These are phyloP conservation scores for Axinella damicornis DNA, from an alignment of 37 sponge, comb jelly and placozoan species.

Conservation along the genomic window DNA sequence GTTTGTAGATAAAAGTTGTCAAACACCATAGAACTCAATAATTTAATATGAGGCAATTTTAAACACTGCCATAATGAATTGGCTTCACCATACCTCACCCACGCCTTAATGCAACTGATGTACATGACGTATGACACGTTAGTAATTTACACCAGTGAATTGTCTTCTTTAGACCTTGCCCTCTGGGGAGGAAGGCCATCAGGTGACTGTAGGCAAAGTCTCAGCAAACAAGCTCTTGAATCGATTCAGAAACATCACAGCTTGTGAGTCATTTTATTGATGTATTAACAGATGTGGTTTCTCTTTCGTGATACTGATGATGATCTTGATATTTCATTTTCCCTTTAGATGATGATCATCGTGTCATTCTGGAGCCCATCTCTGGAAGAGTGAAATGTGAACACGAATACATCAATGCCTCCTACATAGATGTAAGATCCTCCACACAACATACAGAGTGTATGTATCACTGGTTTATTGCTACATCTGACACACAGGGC, in stretches of 20 bases:
- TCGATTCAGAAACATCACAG: conserved; percentile 38
- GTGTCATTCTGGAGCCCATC: conserved; percentile 51
- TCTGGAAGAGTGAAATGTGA: conserved; percentile 28
- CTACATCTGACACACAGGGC: conserved; percentile 37
- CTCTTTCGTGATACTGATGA: no score
- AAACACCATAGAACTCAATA: no score
- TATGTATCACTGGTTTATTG: no score
- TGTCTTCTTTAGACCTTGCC: not conserved
- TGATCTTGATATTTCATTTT: no score
- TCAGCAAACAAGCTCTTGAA: conserved; percentile 29
- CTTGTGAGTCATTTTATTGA: conserved; percentile 22
- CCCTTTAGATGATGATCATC: conserved; percentile 58
- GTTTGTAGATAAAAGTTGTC: no score
- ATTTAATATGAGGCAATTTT: no score
- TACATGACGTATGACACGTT: no score
- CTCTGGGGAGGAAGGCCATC: conserved; percentile 23
- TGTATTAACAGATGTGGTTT: no score
- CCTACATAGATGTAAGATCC: conserved; percentile 63
- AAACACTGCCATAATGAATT: no score
- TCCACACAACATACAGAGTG: no score
- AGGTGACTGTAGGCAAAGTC: not conserved
- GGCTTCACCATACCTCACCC: no score
- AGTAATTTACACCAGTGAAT: not conserved
- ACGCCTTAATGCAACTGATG: no score
- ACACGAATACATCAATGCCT: conserved; percentile 62